Conservation (phyloP, 1,140 invertebrate species). For the Caenorhabditis elegans region WBcel235 BX284606.5:7303001-7303500, state of each 20-base stretch:
- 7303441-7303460: not conserved
- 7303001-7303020: too few relatives aligned
- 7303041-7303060: not conserved
- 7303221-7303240: slow-evolving; percentile 72
- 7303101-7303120: too few relatives aligned
- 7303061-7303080: too few relatives aligned
- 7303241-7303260: slow-evolving; percentile 73
- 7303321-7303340: slow-evolving; percentile 66
- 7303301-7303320: too few relatives aligned
- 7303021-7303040: not conserved
- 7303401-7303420: slow-evolving; percentile 68
- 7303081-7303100: too few relatives aligned
- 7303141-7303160: slow-evolving; percentile 68
- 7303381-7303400: slow-evolving; percentile 73
- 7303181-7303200: slow-evolving; percentile 71
- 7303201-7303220: slow-evolving; percentile 70
- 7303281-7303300: not conserved
- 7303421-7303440: slow-evolving; percentile 65
- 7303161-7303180: slow-evolving; percentile 71
- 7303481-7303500: slow-evolving; percentile 45
- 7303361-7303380: slow-evolving; percentile 71
- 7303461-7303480: not conserved
- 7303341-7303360: slow-evolving; percentile 71
- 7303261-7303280: slow-evolving; percentile 71
- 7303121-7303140: too few relatives aligned